Conservation (phyloP, 2,888 invertebrate genomes). For the Sepioteuthis lessoniana region DNA sequence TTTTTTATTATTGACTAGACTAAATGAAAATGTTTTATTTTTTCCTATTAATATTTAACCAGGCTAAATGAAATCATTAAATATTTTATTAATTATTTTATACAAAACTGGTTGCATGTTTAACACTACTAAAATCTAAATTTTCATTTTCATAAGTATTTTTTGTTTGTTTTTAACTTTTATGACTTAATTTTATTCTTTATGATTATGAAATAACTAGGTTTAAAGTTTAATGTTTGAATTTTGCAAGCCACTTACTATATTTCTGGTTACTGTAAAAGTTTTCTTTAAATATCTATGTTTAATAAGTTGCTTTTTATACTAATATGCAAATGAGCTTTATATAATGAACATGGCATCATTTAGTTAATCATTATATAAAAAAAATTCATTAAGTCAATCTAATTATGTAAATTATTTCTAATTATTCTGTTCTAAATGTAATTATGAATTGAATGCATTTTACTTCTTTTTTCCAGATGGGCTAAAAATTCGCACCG, state of each 20-base stretch:
- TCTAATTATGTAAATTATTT: neutral
- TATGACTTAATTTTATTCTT: neutral
- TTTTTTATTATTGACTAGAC: too few species aligned
- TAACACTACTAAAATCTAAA: too few species aligned
- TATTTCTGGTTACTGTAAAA: neutral
- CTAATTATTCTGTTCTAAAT: neutral
- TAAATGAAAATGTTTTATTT: too few species aligned
- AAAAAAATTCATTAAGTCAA: too few species aligned
- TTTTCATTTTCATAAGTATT: too few species aligned
- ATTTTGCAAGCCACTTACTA: neutral
- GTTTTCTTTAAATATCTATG: too few species aligned
- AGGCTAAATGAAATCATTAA: neutral
- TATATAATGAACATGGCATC: neutral
- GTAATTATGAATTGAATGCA: neutral
- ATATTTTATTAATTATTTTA: neutral
- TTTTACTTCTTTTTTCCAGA: neutral
- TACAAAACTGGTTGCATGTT: neutral
- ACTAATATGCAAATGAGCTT: neutral
- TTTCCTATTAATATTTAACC: neutral
- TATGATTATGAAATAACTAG: neutral
- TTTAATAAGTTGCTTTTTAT: too few species aligned
- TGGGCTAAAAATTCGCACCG: neutral
- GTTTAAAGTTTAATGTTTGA: neutral
- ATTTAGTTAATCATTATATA: too few species aligned
- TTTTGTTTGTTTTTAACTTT: too few species aligned